Evolutionary conservation across 1,140 invertebrate species (phyloP), one percentile per base, ranked within the genome.

Genomic region (Solen grandis): DNA sequence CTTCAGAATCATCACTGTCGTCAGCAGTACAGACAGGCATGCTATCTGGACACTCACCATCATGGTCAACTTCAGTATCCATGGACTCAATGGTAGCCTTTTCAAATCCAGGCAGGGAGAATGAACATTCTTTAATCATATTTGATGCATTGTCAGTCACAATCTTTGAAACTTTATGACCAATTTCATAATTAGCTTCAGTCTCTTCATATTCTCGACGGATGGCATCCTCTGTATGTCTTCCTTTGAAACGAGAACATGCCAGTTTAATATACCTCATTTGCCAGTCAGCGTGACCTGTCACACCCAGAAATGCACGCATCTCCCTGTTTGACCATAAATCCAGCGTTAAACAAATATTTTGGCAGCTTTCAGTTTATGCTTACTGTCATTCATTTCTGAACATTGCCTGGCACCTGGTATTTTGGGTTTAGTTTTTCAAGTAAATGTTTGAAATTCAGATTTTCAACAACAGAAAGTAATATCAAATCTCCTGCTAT

Each of bases 61-160:
- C 19, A 5, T 22, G 19, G 27, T 55, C 54, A 5, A 19, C 5
- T 5, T 55, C 54, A 5, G 5, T 19, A 55, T 19, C 5, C 5
- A 5, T 19, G 27, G 5, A 5, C 5, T 55, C 54, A 5, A 4
- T 8, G 54, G 5, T 19, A 5, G 54, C 5, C 54, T n/a, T 55
- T 55, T 55, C 54, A 55, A 5, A 55, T 55, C 54, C 54, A 5
- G 54, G 54, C 54, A 55, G 54, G 54, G 54, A 55, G 54, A 55
- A 55, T 5, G 5, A 5, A 55, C n/a, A 55, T 5, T 19, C 54
- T 55, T 55, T 55, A 5, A 55, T 19, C 54, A 55, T 55, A 5
- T 55, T 55, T 55, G 54, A 5, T 5, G 54, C 54, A 55, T 55
- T 55, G 19, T 55, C 54, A 5, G 54, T 55, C n/a, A n/a, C n/a